phyloP scores from a whole-genome alignment of 2,888 invertebrate genomes.

The Ophonus ardosiacus region DNA sequence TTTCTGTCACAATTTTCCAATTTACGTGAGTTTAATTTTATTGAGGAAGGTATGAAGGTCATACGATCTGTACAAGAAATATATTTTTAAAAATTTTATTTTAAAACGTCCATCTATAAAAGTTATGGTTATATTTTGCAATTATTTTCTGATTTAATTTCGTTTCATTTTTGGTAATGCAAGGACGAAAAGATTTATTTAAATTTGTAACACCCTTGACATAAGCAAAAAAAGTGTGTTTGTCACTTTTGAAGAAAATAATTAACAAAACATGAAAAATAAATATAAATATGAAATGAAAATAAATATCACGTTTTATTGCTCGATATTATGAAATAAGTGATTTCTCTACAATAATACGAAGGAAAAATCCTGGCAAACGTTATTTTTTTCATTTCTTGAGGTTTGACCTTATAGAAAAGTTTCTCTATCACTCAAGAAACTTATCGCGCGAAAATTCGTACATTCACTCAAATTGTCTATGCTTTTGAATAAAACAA shows the following conservation, averaged over 20 bases:
- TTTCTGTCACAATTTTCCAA: neutral
- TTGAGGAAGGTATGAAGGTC: neutral
- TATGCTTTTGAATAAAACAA: too few species aligned
- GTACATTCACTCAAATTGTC: too few species aligned
- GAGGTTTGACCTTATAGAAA: too few species aligned
- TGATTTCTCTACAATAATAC: too few species aligned
- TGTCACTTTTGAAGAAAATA: neutral
- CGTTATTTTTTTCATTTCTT: too few species aligned
- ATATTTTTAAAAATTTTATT: neutral
- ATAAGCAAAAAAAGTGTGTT: neutral
- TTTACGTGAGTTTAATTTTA: neutral
- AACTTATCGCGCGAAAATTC: too few species aligned
- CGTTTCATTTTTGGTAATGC: neutral
- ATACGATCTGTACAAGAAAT: neutral
- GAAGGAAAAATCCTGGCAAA: too few species aligned
- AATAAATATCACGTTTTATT: neutral
- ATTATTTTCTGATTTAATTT: slow-evolving; percentile 3
- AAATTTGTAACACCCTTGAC: neutral
- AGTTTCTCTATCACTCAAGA: too few species aligned
- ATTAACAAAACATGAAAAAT: neutral
- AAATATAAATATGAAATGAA: neutral
- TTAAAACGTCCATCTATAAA: neutral
- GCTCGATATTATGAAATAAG: too few species aligned
- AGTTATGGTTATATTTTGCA: neutral
- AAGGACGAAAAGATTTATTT: neutral